These are phyloP conservation scores for Pinna nobilis DNA, from an alignment of 1,140 invertebrate species.

Conservation along the genomic window DNA sequence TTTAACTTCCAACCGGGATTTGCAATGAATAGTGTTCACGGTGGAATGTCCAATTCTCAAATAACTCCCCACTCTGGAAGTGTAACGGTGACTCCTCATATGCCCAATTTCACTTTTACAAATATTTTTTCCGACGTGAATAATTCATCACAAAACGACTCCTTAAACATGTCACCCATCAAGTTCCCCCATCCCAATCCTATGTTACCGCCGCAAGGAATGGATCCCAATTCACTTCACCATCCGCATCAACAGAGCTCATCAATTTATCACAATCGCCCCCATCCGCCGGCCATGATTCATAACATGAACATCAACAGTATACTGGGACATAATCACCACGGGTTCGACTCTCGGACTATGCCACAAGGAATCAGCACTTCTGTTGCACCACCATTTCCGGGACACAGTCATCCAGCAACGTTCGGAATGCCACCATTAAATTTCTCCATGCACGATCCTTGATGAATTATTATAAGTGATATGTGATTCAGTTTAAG, in stretches of 20 bases:
- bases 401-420: constrained; percentile 67
- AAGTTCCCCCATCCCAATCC: constrained; percentile 73
- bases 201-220: constrained; percentile 65
- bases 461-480: constrained; percentile 33
- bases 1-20: constrained; percentile 74
- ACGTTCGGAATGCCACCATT: constrained; percentile 73
- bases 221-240: constrained; percentile 70
- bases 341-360: constrained; percentile 68
- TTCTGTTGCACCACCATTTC: constrained; percentile 67
- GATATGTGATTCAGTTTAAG: no score
- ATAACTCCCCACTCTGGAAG: constrained; percentile 67
- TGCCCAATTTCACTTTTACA: constrained; percentile 73
- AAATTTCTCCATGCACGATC: constrained; percentile 74
- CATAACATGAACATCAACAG: constrained; percentile 72
- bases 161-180: constrained; percentile 72
- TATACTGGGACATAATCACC: constrained; percentile 72
- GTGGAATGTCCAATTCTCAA: constrained; percentile 58
- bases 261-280: constrained; percentile 54
- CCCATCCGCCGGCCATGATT: constrained; percentile 66
- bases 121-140: constrained; percentile 73
- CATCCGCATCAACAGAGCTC: constrained; percentile 68
- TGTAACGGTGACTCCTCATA: constrained; percentile 69
- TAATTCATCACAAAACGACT: constrained; percentile 61
- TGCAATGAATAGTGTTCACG: constrained; percentile 71
- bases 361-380: constrained; percentile 68